These are phyloP conservation scores for Heterodera schachtii DNA, from an alignment of 1,140 invertebrate genomes.

Conservation along the genomic window DNA sequence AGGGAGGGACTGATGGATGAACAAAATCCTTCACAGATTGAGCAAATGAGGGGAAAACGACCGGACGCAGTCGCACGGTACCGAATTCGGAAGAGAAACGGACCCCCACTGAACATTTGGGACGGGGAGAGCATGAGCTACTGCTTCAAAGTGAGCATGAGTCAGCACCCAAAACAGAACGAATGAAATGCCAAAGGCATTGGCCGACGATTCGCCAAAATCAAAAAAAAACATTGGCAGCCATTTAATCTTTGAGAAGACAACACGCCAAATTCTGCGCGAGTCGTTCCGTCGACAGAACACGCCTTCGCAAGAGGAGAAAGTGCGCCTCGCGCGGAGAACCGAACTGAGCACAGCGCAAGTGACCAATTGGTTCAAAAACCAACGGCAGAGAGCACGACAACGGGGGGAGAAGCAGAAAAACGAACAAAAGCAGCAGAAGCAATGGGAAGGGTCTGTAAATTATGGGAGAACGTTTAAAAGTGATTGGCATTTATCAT, in stretches of 20 bases:
- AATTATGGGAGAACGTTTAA: neutral
- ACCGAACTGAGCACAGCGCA: constrained; percentile 97
- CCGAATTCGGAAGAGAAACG: constrained; percentile 91
- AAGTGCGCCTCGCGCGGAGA: constrained; percentile 88
- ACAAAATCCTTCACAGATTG: constrained; percentile 68
- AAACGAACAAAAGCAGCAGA: neutral
- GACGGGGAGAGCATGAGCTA: constrained; percentile 98
- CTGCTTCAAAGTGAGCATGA: constrained; percentile 77
- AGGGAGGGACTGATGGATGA: no score
- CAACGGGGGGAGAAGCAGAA: constrained; percentile 32
- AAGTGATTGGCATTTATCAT: neutral
- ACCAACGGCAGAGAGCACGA: constrained; percentile 79
- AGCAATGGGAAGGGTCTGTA: neutral
- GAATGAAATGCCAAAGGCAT: no score
- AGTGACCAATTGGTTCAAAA: constrained; percentile 97
- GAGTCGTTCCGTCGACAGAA: constrained; percentile 85
- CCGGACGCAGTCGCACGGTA: constrained; percentile 92
- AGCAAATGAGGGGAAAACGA: constrained; percentile 81
- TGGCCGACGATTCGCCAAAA: no score
- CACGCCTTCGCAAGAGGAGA: constrained; percentile 89
- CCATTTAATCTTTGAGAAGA: constrained; percentile 35
- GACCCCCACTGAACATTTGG: constrained; percentile 94
- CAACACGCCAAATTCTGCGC: constrained; percentile 40
- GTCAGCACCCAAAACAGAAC: no score
- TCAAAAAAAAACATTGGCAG: neutral